Percentiles rank a stretch among this genome's conserved stretches.
These are phyloP conservation scores for Elephantulus edwardii DNA, from an alignment of 2,113 vertebrate genomes.

Conservation along the genomic window DNA sequence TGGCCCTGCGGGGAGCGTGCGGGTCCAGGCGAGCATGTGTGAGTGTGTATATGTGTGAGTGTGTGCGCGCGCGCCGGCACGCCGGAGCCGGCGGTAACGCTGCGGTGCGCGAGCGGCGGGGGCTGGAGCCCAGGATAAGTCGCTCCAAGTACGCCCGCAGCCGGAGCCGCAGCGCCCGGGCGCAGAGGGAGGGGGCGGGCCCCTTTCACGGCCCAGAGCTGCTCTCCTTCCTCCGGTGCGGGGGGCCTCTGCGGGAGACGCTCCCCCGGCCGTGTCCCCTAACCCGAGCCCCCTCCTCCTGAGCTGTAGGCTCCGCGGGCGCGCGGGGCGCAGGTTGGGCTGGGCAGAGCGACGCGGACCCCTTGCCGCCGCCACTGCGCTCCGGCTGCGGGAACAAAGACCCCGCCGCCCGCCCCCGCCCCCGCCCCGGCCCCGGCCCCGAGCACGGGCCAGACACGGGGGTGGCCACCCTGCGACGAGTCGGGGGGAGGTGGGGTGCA, in stretches of 20 bases:
- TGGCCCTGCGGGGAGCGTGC: not conserved
- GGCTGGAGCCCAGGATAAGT: slow-evolving; percentile 52
- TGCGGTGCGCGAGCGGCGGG: slow-evolving; percentile 30
- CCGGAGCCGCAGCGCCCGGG: slow-evolving; percentile 41
- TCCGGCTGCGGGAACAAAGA: slow-evolving; percentile 79
- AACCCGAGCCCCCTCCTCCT: not conserved
- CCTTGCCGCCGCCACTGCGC: slow-evolving; percentile 54
- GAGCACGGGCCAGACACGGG: slow-evolving; percentile 36
- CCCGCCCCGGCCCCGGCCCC: slow-evolving; percentile 64
- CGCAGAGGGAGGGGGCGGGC: slow-evolving; percentile 10
- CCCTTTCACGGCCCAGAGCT: not conserved
- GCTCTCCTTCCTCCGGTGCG: not conserved
- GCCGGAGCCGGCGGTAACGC: slow-evolving; percentile 8
- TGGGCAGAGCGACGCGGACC: slow-evolving; percentile 63
- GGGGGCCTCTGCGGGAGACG: not conserved
- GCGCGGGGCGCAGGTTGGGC: slow-evolving; percentile 35
- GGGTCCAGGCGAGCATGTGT: slow-evolving; percentile 29
- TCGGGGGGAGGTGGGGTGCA: not conserved
- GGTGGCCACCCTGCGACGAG: slow-evolving; percentile 16
- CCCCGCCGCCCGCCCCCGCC: slow-evolving; percentile 73
- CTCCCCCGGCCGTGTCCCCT: not conserved
- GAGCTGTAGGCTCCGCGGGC: slow-evolving; percentile 32
- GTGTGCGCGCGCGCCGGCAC: not conserved
- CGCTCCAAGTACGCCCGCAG: slow-evolving; percentile 58
- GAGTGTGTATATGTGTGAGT: slow-evolving; percentile 7